Conservation (phyloP, 2,113 vertebrate species). For the Odocoileus hemionus region DNA sequence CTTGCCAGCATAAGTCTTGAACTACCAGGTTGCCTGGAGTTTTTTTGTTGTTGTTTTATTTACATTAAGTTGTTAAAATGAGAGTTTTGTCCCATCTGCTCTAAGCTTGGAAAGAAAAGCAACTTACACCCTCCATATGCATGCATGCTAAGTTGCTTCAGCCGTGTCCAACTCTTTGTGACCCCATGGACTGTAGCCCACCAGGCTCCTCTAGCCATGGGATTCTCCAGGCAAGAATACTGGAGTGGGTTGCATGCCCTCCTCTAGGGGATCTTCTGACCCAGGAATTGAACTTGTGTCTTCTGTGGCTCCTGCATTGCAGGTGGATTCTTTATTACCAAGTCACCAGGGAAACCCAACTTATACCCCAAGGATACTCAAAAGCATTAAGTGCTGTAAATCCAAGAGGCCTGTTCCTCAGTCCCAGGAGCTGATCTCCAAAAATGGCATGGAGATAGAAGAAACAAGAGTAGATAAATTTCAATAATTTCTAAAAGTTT, state of each 20-base stretch:
- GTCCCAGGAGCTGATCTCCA: not conserved
- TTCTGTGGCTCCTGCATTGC: not conserved
- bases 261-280: not conserved
- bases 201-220: not conserved
- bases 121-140: not conserved
- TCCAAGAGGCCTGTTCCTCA: not conserved
- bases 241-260: not conserved
- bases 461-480: not conserved
- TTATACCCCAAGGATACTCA: not conserved
- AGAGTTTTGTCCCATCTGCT: not conserved
- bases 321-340: not conserved
- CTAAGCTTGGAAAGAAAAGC: not conserved
- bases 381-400: not conserved
- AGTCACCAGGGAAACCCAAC: not conserved
- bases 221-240: not conserved
- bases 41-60: not conserved
- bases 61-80: constrained; percentile 8
- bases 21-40: not conserved
- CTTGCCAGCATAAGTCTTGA: not conserved
- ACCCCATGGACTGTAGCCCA: not conserved
- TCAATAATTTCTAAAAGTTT: not conserved
- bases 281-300: not conserved
- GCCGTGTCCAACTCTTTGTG: not conserved
- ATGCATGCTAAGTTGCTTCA: not conserved
- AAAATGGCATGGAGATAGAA: not conserved